Evolutionary conservation across 2,888 invertebrate genomes (phyloP).

Genomic region (Schrankia costaestrigalis): DNA sequence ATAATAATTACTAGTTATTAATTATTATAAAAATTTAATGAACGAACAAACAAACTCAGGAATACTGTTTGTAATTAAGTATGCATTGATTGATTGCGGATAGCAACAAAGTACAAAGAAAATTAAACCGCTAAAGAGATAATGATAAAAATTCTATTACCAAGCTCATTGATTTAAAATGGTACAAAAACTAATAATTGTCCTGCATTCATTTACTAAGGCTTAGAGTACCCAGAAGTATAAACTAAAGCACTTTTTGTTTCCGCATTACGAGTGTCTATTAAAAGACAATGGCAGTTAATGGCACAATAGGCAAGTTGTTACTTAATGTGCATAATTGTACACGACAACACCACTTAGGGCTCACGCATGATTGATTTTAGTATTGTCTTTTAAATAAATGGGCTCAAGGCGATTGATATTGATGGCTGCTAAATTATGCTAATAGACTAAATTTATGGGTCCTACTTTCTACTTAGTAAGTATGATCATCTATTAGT

Average conservation of each 20-base stretch:
- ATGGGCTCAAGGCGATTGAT: neutral
- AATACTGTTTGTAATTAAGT: too few species aligned
- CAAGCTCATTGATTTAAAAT: neutral
- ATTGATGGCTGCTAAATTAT: too few species aligned
- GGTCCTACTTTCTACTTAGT: too few species aligned
- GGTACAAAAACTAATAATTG: slow-evolving; percentile 1
- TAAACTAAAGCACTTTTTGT: slow-evolving; percentile 2
- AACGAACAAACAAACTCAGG: too few species aligned
- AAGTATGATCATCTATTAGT: too few species aligned
- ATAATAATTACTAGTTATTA: too few species aligned
- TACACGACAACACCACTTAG: slow-evolving; percentile 9
- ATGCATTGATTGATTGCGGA: too few species aligned
- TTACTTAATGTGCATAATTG: slow-evolving; percentile 10
- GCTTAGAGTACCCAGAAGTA: neutral
- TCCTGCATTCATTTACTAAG: slow-evolving; percentile 1
- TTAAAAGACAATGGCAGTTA: slow-evolving; percentile 10
- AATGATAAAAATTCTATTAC: too few species aligned
- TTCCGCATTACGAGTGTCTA: slow-evolving; percentile 11
- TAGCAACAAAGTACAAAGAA: too few species aligned
- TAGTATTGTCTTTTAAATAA: slow-evolving; percentile 3
- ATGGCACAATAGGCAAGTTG: slow-evolving; percentile 8
- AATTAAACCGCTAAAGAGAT: too few species aligned
- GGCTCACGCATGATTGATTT: slow-evolving; percentile 9
- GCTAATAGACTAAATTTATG: too few species aligned
- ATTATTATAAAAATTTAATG: too few species aligned